Evolutionary conservation across 1,140 invertebrate species (phyloP).

Genomic region (Drosophila navojoa): DNA sequence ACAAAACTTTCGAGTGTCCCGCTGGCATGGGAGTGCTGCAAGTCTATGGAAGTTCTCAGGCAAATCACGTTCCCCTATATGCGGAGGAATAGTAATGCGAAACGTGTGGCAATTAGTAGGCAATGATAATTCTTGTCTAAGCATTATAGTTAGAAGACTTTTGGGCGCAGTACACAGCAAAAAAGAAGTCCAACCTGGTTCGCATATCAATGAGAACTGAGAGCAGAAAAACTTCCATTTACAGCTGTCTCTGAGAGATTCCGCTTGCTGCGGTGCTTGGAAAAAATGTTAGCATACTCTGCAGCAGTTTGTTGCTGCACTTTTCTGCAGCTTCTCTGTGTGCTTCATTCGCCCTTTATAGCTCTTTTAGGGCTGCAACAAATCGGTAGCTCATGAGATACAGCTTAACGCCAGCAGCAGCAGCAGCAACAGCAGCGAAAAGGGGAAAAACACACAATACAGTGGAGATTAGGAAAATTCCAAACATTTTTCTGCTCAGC

Average conservation of each 20-base stretch:
- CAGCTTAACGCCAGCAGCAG: slow-evolving; percentile 24
- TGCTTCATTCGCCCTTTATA: background rate
- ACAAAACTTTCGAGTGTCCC: background rate
- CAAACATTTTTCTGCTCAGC: slow-evolving; percentile 7
- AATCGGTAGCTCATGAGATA: slow-evolving; percentile 33
- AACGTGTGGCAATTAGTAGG: slow-evolving; percentile 45
- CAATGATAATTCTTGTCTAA: slow-evolving; percentile 35
- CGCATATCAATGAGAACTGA: slow-evolving; percentile 40
- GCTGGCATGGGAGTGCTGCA: too few species aligned
- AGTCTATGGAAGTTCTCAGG: background rate
- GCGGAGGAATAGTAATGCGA: slow-evolving; percentile 21
- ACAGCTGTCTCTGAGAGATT: slow-evolving; percentile 8
- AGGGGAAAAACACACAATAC: background rate
- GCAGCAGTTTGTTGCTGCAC: slow-evolving; percentile 23
- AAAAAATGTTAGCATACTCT: slow-evolving; percentile 25
- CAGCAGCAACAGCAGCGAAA: background rate
- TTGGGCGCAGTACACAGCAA: slow-evolving; percentile 30
- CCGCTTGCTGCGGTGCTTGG: background rate
- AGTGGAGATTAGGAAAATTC: slow-evolving; percentile 18
- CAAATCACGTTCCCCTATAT: slow-evolving; percentile 26
- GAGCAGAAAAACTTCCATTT: slow-evolving; percentile 31
- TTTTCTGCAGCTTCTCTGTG: background rate
- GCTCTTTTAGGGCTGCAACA: slow-evolving; percentile 26
- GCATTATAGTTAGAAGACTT: slow-evolving; percentile 17
- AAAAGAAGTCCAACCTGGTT: background rate